Base-by-base conservation (phyloP, 2,113 vertebrate species). In the Centrocercus urophasianus region DNA sequence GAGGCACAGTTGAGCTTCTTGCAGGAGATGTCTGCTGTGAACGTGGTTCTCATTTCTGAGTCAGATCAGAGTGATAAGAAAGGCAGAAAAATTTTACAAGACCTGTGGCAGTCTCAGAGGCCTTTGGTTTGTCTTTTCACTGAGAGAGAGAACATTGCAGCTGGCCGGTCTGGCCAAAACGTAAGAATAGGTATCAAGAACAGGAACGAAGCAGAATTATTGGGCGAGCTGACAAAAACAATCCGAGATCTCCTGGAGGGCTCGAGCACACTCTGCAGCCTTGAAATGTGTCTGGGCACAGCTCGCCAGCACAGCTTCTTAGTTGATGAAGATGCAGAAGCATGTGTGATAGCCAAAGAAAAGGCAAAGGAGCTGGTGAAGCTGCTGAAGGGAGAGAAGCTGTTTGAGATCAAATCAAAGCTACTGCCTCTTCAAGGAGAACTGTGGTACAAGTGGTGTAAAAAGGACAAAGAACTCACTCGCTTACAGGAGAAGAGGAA, bases 71-170 rank as follows among this genome's bases (percentile, higher is more conserved):
- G 81, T 21, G 75, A 94, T 25, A 11, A 86, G 40, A 96, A 25
- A 11, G 91, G 66, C 19, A 42, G 5, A 13, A 8, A 54, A 12
- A 50, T 97, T 60, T 60, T 98, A 34, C n/a, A 13, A 27, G 66
- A 63, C 3, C 90, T 98, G 54, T 80, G 60, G 65, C 76, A 93
- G 21, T 93, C 71, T 2, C 38, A 40, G 32, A 97, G 87, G 81
- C 97, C 98, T 54, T 79, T 98, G 8, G 93, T 98, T 84, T 95
- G 85, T 42, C 95, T 98, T 10, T 57, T 92, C 74, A 93, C 83
- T 16, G 97, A 98, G 13, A 77, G 70, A 47, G 61, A 96, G 59
- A 89, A 40, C 1, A 18, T 27, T 70, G 32, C 28, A 12, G 8
- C 64, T 70, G 6, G 91, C 25, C 22, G 11, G 3, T 50, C 48